Conservation (phyloP, 2,113 vertebrate species). For the Heliornis fulica region DNA sequence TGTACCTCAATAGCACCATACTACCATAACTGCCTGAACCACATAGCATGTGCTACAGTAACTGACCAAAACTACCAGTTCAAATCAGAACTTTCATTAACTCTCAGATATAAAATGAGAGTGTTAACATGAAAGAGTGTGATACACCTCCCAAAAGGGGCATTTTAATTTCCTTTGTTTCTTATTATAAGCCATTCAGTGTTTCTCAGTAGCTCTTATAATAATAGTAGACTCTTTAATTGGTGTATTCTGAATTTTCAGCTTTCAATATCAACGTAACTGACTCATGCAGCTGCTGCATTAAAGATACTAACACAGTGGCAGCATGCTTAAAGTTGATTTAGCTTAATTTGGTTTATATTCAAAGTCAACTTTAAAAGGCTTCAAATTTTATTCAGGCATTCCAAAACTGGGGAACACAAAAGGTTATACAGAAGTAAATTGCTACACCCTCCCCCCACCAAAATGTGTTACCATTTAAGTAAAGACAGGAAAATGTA, state of each 20-base stretch:
- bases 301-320: not conserved
- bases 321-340: not conserved
- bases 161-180: not conserved
- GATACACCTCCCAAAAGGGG: not conserved
- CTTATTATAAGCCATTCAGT: not conserved
- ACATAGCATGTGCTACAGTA: not conserved
- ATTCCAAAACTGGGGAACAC: not conserved
- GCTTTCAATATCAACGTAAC: not conserved
- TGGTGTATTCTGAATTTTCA: not conserved
- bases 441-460: not conserved
- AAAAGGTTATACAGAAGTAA: not conserved
- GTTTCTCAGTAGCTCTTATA: not conserved
- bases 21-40: not conserved
- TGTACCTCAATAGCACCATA: accelerated
- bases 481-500: not conserved
- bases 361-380: not conserved
- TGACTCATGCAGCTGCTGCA: not conserved
- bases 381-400: not conserved
- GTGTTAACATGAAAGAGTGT: not conserved
- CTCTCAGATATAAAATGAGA: not conserved
- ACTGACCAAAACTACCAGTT: not conserved
- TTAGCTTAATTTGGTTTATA: not conserved
- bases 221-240: not conserved
- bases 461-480: not conserved
- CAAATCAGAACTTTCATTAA: not conserved